Conservation (phyloP, 2,888 invertebrate genomes). For the Trichopria drosophilae region DNA sequence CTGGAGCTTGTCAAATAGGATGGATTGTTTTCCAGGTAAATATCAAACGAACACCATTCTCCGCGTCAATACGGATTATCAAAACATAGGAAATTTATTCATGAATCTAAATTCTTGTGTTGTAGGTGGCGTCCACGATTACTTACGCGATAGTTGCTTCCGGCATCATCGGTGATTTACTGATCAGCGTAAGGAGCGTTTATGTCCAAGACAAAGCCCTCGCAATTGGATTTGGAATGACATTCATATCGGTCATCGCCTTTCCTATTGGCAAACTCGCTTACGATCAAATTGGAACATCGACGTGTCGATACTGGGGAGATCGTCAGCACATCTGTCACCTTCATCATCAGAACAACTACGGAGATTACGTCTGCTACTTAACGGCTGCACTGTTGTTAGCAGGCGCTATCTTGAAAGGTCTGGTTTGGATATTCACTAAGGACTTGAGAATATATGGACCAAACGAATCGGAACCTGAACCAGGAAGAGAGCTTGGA, state of each 20-base stretch:
- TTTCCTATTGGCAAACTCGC: constrained; percentile 68
- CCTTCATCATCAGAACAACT: constrained; percentile 58
- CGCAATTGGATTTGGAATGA: constrained; percentile 64
- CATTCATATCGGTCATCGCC: constrained; percentile 62
- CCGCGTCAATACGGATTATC: too few relatives aligned
- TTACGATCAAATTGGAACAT: constrained; percentile 63
- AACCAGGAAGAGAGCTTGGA: constrained; percentile 36
- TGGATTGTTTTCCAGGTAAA: constrained; percentile 59
- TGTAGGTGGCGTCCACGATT: constrained; percentile 57
- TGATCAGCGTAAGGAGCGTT: constrained; percentile 64
- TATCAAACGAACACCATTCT: too few relatives aligned
- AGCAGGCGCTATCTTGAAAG: constrained; percentile 58
- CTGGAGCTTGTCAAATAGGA: constrained; percentile 59
- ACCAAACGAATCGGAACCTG: constrained; percentile 26
- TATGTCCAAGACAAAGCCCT: constrained; percentile 66
- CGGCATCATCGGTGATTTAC: constrained; percentile 59
- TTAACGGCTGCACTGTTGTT: constrained; percentile 58
- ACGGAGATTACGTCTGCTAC: constrained; percentile 61
- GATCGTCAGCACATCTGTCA: constrained; percentile 56
- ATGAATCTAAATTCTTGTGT: constrained; percentile 5
- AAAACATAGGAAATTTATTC: too few relatives aligned
- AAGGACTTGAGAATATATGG: constrained; percentile 56
- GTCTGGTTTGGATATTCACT: constrained; percentile 58
- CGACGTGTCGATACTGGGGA: constrained; percentile 61
- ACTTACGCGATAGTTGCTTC: constrained; percentile 57